Conservation (phyloP, 2,888 invertebrate species). For the Leptinotarsa juncta region DNA sequence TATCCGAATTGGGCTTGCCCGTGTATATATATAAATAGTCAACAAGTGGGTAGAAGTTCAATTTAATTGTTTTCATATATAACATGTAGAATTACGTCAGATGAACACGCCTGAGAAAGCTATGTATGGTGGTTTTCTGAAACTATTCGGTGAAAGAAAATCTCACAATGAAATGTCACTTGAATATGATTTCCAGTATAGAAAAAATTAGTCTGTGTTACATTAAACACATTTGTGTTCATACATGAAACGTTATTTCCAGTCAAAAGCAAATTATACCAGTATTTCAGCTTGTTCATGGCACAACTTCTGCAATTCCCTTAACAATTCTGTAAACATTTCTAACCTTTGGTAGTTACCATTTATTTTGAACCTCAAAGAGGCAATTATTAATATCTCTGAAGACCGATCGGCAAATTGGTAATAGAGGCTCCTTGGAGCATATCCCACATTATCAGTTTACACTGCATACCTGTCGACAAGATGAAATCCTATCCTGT, state of each 20-base stretch:
- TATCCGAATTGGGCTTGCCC: too few relatives aligned
- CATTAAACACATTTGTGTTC: background rate
- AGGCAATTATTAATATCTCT: constrained; percentile 19
- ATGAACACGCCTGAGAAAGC: too few relatives aligned
- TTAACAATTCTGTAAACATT: background rate
- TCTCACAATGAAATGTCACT: too few relatives aligned
- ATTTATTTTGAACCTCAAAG: constrained; percentile 21
- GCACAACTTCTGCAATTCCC: background rate
- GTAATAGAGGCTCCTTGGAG: constrained; percentile 14
- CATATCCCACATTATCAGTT: constrained; percentile 19
- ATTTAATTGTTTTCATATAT: too few relatives aligned
- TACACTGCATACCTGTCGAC: constrained; percentile 16
- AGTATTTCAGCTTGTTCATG: background rate
- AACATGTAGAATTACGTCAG: too few relatives aligned
- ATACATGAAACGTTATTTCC: background rate
- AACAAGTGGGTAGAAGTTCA: too few relatives aligned
- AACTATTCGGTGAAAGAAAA: too few relatives aligned
- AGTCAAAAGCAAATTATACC: background rate
- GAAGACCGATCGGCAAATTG: constrained; percentile 2
- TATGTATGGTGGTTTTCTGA: too few relatives aligned
- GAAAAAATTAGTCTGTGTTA: background rate
- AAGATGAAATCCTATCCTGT: constrained; percentile 17
- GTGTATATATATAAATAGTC: too few relatives aligned
- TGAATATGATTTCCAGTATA: too few relatives aligned
- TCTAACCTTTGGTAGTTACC: background rate